These are phyloP conservation scores for Charadrius vociferus DNA, from an alignment of 2,113 vertebrate genomes.

Conservation along the genomic window DNA sequence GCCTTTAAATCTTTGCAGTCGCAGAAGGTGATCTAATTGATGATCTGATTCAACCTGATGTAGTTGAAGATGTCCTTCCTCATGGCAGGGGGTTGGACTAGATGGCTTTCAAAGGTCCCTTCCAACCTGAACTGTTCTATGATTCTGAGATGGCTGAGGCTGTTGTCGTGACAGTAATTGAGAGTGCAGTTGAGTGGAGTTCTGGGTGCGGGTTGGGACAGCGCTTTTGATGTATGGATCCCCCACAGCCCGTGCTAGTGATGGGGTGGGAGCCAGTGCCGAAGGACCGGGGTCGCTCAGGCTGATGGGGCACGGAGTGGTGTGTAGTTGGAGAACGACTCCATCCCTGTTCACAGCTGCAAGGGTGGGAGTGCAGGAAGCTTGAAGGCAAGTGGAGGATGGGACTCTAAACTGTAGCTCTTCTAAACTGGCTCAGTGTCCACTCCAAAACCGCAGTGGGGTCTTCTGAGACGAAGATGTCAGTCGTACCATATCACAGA, in stretches of 20 bases:
- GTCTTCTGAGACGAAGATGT: fast-evolving
- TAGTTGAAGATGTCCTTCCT: background rate
- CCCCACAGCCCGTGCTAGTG: background rate
- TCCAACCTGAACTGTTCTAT: too few species aligned
- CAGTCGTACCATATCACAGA: too few species aligned
- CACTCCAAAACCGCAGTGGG: fast-evolving
- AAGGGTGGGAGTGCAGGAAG: fast-evolving
- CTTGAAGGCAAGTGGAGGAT: fast-evolving
- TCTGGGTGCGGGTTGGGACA: background rate
- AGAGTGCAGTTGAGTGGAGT: background rate
- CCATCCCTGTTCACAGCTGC: fast-evolving
- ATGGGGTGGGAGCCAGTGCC: background rate
- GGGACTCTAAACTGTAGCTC: background rate
- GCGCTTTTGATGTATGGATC: fast-evolving
- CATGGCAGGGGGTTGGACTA: too few species aligned
- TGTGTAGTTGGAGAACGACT: too few species aligned
- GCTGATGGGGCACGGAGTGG: fast-evolving
- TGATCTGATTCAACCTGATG: background rate
- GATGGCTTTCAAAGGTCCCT: too few species aligned
- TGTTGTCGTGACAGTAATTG: background rate
- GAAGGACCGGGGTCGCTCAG: fast-evolving
- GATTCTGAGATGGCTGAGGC: background rate
- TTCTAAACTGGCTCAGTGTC: background rate
- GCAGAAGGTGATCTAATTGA: background rate
- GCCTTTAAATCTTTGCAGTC: background rate